Base-by-base conservation (phyloP, 2,797 vertebrate species). In the Lindbergichthys nudifrons region DNA sequence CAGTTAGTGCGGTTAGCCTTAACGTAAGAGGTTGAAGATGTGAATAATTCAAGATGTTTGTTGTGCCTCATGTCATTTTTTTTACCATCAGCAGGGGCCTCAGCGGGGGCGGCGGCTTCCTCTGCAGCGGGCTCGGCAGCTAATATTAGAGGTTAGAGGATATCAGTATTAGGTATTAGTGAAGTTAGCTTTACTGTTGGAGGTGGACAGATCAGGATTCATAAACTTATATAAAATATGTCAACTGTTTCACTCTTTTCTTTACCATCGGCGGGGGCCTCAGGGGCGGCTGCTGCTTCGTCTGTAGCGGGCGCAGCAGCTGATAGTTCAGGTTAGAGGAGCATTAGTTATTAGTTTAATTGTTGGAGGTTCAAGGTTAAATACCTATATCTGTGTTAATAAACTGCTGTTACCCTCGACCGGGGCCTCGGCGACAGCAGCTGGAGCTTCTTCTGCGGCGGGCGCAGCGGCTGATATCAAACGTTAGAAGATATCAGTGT, bases 121-220 rank as follows among this genome's bases (percentile, higher is more conserved):
- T 79, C 70, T 26, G 68, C 7, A n/a, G 76, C 77, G 43, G 84
- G 64, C 11, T 79, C 80, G 36, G 66, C 79, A 45, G 79, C 78
- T 82, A 42, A 73, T 50, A 48, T 85, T 81, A 82, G 36, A 81
- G 14, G 77, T 84, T 82, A 80, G 73, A 54, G 36, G 45, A 65
- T 66, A 30, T 56, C 10, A 59, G 21, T 1, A 52, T 57, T 59
- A 59, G 16, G 59, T 19, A 53, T 78, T 59, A 52, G 19, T 63
- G 47, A 10, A 42, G 42, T 53, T 45, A 71, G 60, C 58, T 18
- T 30, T 63, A 32, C 21, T 50, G 36, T 42, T 1, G 3, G 3
- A 68, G 26, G 18, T 3, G 10, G 12, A 9, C 4, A 0, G 6
- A 23, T n/a, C 19, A 59, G 43, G 26, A 5, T 62, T 18, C 13